Conservation (phyloP, 2,113 vertebrate genomes). For the Ptyas mucosa region DNA sequence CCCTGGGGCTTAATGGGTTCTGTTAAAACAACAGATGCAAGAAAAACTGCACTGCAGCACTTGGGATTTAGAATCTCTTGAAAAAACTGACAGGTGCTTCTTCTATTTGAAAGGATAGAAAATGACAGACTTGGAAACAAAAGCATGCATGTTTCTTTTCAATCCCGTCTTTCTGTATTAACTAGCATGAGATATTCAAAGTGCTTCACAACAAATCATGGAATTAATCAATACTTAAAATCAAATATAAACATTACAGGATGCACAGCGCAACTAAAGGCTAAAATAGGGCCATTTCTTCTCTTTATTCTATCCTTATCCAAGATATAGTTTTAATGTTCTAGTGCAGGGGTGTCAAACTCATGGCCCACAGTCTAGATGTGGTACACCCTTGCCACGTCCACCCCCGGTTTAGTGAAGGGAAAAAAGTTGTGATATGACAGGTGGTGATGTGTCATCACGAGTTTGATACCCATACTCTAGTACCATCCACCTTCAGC, state of each 20-base stretch:
- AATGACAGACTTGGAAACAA: background rate
- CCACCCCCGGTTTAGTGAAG: too few species aligned
- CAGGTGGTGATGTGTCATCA: too few species aligned
- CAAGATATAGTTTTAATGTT: background rate
- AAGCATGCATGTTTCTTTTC: background rate
- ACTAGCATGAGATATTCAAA: background rate
- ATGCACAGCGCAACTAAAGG: background rate
- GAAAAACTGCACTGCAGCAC: background rate
- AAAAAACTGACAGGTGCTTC: background rate
- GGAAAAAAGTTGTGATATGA: too few species aligned
- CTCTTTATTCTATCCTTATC: background rate
- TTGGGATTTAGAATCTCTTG: background rate
- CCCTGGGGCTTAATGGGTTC: background rate
- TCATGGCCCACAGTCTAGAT: fast-evolving
- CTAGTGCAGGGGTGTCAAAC: background rate
- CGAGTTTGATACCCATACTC: background rate
- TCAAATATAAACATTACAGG: background rate
- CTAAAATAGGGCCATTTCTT: background rate
- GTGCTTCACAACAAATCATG: background rate
- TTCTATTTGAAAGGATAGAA: background rate
- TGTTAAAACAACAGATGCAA: background rate
- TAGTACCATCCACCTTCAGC: background rate
- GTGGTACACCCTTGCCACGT: too few species aligned
- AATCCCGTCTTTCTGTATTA: background rate
- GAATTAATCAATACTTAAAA: background rate